Base-by-base conservation (phyloP, 2,113 vertebrate species). In the Anoplopoma fimbria region DNA sequence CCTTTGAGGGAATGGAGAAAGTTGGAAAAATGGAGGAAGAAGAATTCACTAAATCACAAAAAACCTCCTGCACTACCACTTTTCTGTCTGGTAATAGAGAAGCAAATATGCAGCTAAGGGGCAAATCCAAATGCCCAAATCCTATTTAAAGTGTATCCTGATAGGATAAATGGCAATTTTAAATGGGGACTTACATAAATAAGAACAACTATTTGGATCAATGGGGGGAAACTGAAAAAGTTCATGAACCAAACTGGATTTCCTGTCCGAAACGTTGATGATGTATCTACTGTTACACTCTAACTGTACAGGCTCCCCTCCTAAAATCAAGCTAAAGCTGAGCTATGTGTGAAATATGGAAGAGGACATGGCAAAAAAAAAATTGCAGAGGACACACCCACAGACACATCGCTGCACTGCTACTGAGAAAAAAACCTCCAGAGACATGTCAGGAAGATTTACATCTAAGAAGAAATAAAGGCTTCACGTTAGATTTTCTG, bases 391-490 rank as follows among this genome's bases (percentile, higher is more conserved):
- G n/a, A n/a, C n/a, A n/a, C n/a, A n/a, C n/a, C n/a, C n/a, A n/a
- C n/a, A 77, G 81, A 69, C 65, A 62, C 55, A 60, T 87, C 74
- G 61, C 33, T 3, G 27, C 76, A 49, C 36, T 38, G 12, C 77
- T 34, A 40, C 21, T 17, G 40, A 62, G 72, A 83, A 83, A 68
- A 77, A 69, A 84, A 78, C 34, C 31, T 67, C 53, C 14, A 1
- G 69, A 82, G 62, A 69, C 79, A 9, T 29, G 74, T 70, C 68
- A 51, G 53, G 14, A 27, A n/a, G 65, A 51, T 81, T 88, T 6
- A 45, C 49, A 17, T 82, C 70, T 0, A 34, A 31, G 29, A n/a
- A 5, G 21, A 69, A 72, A 14, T 4, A 23, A 47, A 71, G 33
- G 55, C 34, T 34, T 58, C 49, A 23, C 29, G 33, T 55, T 34